Base-by-base conservation (phyloP, 1,140 invertebrate genomes). In the Listronotus oregonensis region DNA sequence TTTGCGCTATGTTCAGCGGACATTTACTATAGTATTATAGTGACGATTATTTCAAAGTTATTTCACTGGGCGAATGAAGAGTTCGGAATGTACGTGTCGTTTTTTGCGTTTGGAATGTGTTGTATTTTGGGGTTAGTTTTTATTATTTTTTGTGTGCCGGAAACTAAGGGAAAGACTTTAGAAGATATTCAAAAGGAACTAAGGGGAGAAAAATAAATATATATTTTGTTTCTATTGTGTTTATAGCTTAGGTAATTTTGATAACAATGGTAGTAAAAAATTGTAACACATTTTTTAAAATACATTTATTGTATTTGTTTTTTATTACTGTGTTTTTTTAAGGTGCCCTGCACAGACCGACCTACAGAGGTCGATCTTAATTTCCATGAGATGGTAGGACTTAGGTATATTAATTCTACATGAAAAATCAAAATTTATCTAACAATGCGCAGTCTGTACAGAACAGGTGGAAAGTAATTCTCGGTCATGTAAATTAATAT, bases 81-180 rank as follows among this genome's bases (percentile, higher is more conserved):
- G 1, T 81, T 89, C 11, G 83, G 85, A n/a, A 84, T 86, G 32
- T 86, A 90, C 74, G 85, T 85, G 59, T 85, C 88, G 47, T 93
- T 91, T 78, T 89, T 85, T 82, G 74, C 87, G 8, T 95, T 95
- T 78, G 80, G 87, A 0, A 77, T 84, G 8, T 82, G 89, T 70
- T 89, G 88, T 44, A 69, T 86, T 0, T 46, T 87, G 1, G 83
- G 87, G 6, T 44, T 76, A 9, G 14, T 88, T 14, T 91, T 87
- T 71, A 83, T 87, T 44, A 77, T 87, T n/a, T 77, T 83, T 10
- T 82, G 83, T 44, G 80, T 93, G 11, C 90, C 91, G 0, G 92
- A 95, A 80, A 95, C 92, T 0, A 94, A 93, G 80, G 90, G 89
- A 11, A 90, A 89, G 73, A 87, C 87, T 0, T 84, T 92, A 47